Conservation (phyloP, 2,113 vertebrate genomes). For the Phalacrocorax pelagicus region DNA sequence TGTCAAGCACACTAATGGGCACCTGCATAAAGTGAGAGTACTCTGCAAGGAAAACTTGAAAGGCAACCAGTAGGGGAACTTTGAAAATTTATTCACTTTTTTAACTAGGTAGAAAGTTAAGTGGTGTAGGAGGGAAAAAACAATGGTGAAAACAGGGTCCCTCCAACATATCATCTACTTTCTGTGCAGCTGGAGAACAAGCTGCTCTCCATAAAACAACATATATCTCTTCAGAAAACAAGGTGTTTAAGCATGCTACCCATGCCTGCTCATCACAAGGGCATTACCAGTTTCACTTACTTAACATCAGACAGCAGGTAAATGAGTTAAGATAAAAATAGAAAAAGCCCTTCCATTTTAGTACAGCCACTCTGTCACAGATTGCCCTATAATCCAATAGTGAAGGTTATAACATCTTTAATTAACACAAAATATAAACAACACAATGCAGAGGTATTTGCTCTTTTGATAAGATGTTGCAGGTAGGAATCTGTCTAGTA, state of each 20-base stretch:
- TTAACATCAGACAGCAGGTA: constrained; percentile 46
- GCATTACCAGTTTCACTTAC: constrained; percentile 31
- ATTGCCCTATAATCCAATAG: background rate
- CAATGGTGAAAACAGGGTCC: background rate
- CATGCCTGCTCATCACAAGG: constrained; percentile 13
- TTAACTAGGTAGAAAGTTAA: background rate
- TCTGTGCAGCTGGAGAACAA: background rate
- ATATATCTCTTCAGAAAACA: background rate
- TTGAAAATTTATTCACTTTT: background rate
- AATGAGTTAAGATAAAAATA: constrained; percentile 57
- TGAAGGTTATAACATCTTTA: constrained; percentile 41
- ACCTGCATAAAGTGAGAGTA: background rate
- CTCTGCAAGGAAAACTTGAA: background rate
- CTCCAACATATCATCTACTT: background rate
- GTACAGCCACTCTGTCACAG: background rate
- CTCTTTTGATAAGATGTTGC: background rate
- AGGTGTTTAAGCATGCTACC: background rate
- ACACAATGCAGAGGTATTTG: background rate
- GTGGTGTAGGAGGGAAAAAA: background rate
- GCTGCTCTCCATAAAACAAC: background rate
- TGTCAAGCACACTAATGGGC: background rate
- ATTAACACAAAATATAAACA: constrained; percentile 18
- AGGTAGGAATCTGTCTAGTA: background rate
- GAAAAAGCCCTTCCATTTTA: constrained; percentile 29
- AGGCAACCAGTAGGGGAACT: background rate